A percentile compares a stretch with the other conserved stretches of the same genome.
Evolutionary conservation across 2,113 vertebrate species (phyloP).

Genomic region (Panthera leo): DNA sequence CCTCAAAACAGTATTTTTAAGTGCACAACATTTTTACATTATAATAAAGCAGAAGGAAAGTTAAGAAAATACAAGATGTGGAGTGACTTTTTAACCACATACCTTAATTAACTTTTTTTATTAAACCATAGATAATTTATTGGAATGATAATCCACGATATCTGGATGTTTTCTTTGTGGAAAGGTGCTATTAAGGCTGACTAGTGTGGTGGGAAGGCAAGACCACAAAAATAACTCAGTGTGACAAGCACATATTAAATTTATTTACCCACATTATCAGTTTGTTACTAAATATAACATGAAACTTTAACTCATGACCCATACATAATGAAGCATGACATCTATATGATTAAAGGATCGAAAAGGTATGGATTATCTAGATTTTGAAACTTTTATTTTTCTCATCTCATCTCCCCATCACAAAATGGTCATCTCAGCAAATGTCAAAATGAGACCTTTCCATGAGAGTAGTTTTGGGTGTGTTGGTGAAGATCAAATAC

Average conservation of each 20-base stretch:
- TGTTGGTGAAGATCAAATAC: neutral
- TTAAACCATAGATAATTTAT: neutral
- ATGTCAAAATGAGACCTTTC: neutral
- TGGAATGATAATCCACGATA: conserved; percentile 1
- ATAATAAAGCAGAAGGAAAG: neutral
- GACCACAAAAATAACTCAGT: neutral
- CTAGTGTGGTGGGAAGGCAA: neutral
- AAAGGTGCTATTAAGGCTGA: neutral
- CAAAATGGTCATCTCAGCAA: neutral
- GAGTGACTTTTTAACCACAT: neutral
- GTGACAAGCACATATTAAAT: neutral
- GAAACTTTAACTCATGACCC: neutral
- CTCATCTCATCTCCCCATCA: neutral
- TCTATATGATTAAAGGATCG: neutral
- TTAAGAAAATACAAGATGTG: neutral
- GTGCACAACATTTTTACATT: neutral
- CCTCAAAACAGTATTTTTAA: neutral
- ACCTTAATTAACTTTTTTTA: neutral
- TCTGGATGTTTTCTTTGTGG: neutral
- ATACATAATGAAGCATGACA: neutral
- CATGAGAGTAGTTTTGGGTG: neutral
- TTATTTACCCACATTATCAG: neutral
- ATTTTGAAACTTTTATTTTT: neutral
- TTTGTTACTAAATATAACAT: neutral
- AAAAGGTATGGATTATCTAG: neutral